A percentile compares a stretch with the other conserved stretches of the same genome.
phyloP scores from a whole-genome alignment of 2,888 invertebrate genomes.

The Noctua comes region DNA sequence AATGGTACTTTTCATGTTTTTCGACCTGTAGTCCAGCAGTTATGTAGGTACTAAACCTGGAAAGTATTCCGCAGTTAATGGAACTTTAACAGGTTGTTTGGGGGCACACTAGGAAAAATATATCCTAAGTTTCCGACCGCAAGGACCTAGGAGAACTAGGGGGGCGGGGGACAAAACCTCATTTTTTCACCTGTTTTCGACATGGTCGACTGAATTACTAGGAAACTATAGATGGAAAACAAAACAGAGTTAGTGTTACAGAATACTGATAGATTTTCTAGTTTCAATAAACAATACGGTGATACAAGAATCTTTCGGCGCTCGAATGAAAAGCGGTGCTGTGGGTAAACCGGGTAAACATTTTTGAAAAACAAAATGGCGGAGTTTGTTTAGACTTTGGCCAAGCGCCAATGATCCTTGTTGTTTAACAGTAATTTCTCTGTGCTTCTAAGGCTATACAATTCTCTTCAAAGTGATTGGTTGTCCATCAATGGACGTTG shows the following conservation, averaged over 20 bases:
- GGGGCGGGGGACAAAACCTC: too few species aligned
- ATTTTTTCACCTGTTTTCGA: too few species aligned
- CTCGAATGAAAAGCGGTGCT: background rate
- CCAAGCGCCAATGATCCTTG: background rate
- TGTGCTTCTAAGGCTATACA: slow-evolving; percentile 23
- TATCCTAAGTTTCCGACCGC: too few species aligned
- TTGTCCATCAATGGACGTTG: slow-evolving; percentile 23
- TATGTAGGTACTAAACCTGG: too few species aligned
- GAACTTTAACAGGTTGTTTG: too few species aligned
- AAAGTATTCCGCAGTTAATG: too few species aligned
- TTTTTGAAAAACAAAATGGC: background rate
- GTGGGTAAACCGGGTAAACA: background rate
- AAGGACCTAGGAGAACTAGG: too few species aligned
- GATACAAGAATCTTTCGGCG: background rate
- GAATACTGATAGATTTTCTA: slow-evolving; percentile 10
- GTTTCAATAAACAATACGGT: slow-evolving; percentile 1
- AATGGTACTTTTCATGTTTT: slow-evolving; percentile 10
- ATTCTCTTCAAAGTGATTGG: slow-evolving; percentile 30
- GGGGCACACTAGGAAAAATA: too few species aligned
- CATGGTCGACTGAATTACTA: too few species aligned
- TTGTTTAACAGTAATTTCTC: slow-evolving; percentile 14
- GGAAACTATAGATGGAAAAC: background rate
- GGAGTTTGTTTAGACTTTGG: background rate
- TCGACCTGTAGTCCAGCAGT: background rate
- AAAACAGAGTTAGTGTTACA: background rate